Conservation (phyloP, 2,888 invertebrate genomes). For the Tholera decimalis region DNA sequence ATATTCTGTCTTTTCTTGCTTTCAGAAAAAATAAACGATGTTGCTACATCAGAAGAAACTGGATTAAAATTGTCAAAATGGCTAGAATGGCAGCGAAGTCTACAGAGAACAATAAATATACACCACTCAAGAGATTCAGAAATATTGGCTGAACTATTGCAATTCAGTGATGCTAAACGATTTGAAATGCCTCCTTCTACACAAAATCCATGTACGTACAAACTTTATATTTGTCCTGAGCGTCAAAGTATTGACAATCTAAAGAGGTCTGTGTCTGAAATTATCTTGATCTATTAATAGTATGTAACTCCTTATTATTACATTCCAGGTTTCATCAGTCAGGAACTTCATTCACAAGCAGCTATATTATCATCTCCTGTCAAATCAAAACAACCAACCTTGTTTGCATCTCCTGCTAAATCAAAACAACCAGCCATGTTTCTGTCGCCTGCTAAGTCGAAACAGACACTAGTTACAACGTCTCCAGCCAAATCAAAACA, state of each 20-base stretch:
- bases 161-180: slow-evolving; percentile 87
- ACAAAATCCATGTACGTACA: slow-evolving; percentile 82
- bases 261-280: background rate
- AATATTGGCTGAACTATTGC: slow-evolving; percentile 84
- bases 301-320: background rate
- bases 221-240: background rate
- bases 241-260: background rate
- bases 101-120: slow-evolving; percentile 85
- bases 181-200: slow-evolving; percentile 84
- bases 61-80: slow-evolving; percentile 78
- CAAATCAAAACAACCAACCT: slow-evolving; percentile 68
- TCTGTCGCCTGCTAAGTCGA: slow-evolving; percentile 70
- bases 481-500: slow-evolving; percentile 74
- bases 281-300: background rate
- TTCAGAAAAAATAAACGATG: slow-evolving; percentile 65
- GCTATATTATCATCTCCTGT: slow-evolving; percentile 57
- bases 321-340: slow-evolving; percentile 75
- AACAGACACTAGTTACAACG: slow-evolving; percentile 60
- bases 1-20: too few relatives aligned
- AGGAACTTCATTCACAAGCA: slow-evolving; percentile 70
- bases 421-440: slow-evolving; percentile 64
- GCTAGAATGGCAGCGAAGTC: slow-evolving; percentile 87
- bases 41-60: slow-evolving; percentile 48
- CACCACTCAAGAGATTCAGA: slow-evolving; percentile 86
- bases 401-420: slow-evolving; percentile 66